Percentiles rank a stretch among this genome's conserved stretches.
Conservation (phyloP, 2,888 invertebrate genomes). For the Cordilura impudica region DNA sequence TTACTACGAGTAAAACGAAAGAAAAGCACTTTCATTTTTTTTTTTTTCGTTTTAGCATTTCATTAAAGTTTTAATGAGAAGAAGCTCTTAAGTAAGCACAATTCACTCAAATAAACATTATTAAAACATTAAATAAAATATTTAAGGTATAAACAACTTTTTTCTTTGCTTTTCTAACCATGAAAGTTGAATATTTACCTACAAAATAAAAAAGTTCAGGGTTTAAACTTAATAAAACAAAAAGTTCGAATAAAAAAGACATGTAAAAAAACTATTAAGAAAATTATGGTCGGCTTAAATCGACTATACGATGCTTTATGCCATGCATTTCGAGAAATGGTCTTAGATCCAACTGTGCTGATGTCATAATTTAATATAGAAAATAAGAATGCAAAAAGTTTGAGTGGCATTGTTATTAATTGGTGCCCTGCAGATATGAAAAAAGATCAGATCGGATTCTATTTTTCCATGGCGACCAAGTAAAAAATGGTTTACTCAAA, state of each 20-base stretch:
- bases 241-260: not conserved
- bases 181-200: slow-evolving; percentile 7
- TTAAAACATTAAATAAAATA: slow-evolving; percentile 9
- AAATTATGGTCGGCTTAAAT: too few species aligned
- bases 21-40: slow-evolving; percentile 33
- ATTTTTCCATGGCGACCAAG: too few species aligned
- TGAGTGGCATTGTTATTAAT: too few species aligned
- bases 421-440: too few species aligned
- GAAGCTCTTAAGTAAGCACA: not conserved
- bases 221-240: slow-evolving; percentile 30
- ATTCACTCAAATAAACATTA: slow-evolving; percentile 2
- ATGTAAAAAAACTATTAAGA: slow-evolving; percentile 7
- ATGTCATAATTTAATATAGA: too few species aligned
- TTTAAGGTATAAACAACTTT: slow-evolving; percentile 9
- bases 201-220: slow-evolving; percentile 18
- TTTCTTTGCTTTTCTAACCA: slow-evolving; percentile 8
- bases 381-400: too few species aligned
- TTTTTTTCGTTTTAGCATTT: not conserved
- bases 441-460: too few species aligned
- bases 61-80: slow-evolving; percentile 1
- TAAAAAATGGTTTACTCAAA: too few species aligned
- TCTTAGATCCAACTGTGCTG: too few species aligned
- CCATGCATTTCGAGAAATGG: too few species aligned
- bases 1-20: not conserved
- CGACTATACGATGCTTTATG: too few species aligned